phyloP scores from a whole-genome alignment of 2,888 invertebrate genomes.

The Caenorhabditis sp. region DNA sequence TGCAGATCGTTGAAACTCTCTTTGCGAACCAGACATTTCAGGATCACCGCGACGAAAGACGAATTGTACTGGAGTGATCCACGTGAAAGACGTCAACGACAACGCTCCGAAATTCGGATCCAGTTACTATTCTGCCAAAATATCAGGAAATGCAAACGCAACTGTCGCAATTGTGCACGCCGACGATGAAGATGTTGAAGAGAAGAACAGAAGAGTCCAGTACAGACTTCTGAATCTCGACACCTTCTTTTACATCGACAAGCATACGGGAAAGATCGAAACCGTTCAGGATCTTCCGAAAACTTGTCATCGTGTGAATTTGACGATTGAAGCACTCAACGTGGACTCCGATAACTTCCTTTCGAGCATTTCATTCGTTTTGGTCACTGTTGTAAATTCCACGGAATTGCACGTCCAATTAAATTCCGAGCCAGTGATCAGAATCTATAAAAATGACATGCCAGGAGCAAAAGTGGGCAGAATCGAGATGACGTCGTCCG shows the following conservation, averaged over 20 bases:
- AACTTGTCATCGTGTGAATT: conserved; percentile 14
- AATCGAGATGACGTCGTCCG: conserved; percentile 29
- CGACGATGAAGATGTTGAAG: conserved; percentile 22
- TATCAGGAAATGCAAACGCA: conserved; percentile 5
- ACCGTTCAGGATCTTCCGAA: conserved; percentile 16
- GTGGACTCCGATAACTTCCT: conserved; percentile 11
- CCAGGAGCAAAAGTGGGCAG: conserved; percentile 15
- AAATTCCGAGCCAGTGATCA: conserved; percentile 13
- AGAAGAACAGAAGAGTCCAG: conserved; percentile 13
- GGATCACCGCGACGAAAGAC: conserved; percentile 10
- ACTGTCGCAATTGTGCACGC: conserved; percentile 18
- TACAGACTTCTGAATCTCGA: conserved; percentile 34
- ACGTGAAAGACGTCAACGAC: conserved; percentile 56
- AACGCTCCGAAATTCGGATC: conserved; percentile 41
- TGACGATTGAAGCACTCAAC: conserved; percentile 38
- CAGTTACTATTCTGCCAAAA: conserved; percentile 11
- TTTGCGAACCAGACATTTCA: conserved; percentile 6
- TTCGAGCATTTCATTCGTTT: conserved; percentile 6
- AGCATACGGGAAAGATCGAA: conserved; percentile 15
- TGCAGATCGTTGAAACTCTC: neutral
- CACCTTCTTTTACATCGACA: conserved; percentile 20
- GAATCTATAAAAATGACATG: conserved; percentile 29
- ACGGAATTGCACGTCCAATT: neutral
- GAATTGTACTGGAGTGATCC: conserved; percentile 4
- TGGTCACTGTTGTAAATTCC: conserved; percentile 12